Base-by-base conservation (phyloP, 1,140 invertebrate genomes). In the Lordiphosa mommai region DNA sequence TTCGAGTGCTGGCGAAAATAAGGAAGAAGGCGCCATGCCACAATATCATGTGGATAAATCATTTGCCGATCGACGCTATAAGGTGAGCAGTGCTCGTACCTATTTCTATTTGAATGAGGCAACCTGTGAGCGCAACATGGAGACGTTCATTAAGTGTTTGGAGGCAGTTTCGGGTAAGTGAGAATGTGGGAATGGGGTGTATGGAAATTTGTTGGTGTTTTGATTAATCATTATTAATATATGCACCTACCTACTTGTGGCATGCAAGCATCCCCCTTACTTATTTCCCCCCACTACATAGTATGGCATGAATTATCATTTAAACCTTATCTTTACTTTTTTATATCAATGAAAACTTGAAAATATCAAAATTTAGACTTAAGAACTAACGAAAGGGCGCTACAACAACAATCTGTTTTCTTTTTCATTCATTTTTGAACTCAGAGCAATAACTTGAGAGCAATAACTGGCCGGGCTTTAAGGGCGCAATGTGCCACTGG, bases 81-180 rank as follows among this genome's bases (percentile, higher is more conserved):
- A 97, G 90, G 97, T 98, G 43, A 93, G 94, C 58, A 95, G 95
- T 68, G 98, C 98, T 17, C 92, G 98, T 77, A 99, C 98, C 1
- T 99, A 99, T 90, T 99, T 99, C 92, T 99, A 99, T 91, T 92
- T 99, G 53, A 98, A 98, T 88, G 98, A 99, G 91, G 96, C 96
- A 0, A 95, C 96, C 61, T 99, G 98, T 90, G 98, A 99, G 91
- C 93, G 96, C 74, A 99, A 99, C 89, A 97, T 98, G 93, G 96
- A 99, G 88, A 96, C 94, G n/a, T 99, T 99, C 89, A 92, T 98
- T 20, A 93, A 94, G 86, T 99, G 97, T 86, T 94, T 99, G 58
- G 97, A 99, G 90, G 96, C 98, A 48, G 97, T 99, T 27, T 96
- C 97, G 77, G 95, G 97, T 98, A 90, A 64, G 76, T 65, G 13